Base-by-base conservation (phyloP, 2,888 invertebrate genomes). In the Ophraella communa region DNA sequence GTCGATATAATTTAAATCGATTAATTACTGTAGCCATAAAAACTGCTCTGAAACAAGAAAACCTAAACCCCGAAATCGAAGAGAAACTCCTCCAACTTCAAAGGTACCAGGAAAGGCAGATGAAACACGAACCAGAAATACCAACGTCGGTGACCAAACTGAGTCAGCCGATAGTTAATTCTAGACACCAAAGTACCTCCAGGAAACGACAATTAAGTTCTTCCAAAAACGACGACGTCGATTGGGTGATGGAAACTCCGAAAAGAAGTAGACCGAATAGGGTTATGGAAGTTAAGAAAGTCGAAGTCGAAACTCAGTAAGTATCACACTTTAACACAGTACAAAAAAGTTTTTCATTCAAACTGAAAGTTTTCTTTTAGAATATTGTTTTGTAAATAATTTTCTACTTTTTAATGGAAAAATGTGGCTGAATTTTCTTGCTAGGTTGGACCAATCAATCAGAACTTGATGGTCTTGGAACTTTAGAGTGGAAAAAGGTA, bases 11-110 rank as follows among this genome's bases (percentile, higher is more conserved):
- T n/a, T n/a, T n/a, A n/a, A n/a, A n/a, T n/a, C n/a, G n/a, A n/a
- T n/a, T n/a, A n/a, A 30, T 42, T 23, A 64, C 67, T 69, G 60
- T 85, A 95, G 95, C 95, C 11, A 95, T 96, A 74, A 91, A 93
- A 81, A 94, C 93, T 81, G 95, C 95, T n/a, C 83, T 96, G 66
- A 93, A 93, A 81, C 93, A 94, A 82, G 94, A 95, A 77, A 95
- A 94, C 80, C 85, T 95, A 21, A 93, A 94, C 80, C 95, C 95
- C 0, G 95, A 95, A 82, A 93, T 96, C 70, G 95, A 95, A 80
- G 95, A 96, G 77, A 96, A 96, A 79, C 83, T 96, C 53, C 84
- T 95, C 44, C 94, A 94, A 74, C 85, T 95, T 74, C 95, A 95
- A 81, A 87, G 92, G 54, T 94, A 92, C 77, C 93, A 93, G 77